phyloP scores from a whole-genome alignment of 2,113 vertebrate species.

The Scomber scombrus region DNA sequence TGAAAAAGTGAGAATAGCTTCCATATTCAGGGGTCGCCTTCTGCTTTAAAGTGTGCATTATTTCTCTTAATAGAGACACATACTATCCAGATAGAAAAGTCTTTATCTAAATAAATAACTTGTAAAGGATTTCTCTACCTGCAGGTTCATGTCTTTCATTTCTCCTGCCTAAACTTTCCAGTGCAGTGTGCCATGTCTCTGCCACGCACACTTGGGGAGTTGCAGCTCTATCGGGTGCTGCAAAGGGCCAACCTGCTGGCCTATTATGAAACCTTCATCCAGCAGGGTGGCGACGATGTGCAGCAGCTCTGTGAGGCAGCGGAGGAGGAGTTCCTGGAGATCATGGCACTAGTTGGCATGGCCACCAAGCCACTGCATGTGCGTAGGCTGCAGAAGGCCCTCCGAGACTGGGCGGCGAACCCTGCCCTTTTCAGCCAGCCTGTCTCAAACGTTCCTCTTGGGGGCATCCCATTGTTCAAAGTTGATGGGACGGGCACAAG shows the following conservation, averaged over 20 bases:
- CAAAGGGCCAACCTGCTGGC: constrained; percentile 95
- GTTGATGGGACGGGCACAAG: constrained; percentile 87
- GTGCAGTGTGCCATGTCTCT: constrained; percentile 88
- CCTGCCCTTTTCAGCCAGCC: constrained; percentile 95
- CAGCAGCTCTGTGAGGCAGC: constrained; percentile 97
- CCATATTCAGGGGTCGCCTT: not conserved
- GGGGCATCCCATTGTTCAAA: constrained; percentile 94
- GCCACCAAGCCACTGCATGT: constrained; percentile 98
- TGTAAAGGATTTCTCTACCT: constrained; percentile 28
- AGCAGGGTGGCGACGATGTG: constrained; percentile 98
- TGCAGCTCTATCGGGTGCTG: constrained; percentile 97
- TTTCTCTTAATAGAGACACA: not conserved
- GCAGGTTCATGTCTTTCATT: constrained; percentile 52
- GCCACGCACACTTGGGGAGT: constrained; percentile 96
- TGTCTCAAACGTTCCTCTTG: constrained; percentile 87
- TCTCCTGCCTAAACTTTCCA: constrained; percentile 50
- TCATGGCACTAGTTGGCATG: constrained; percentile 99
- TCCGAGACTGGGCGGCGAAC: constrained; percentile 96
- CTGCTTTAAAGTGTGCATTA: not conserved
- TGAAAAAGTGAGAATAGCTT: not conserved
- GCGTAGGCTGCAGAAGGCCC: constrained; percentile 95
- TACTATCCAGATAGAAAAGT: constrained; percentile 13
- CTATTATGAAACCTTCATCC: constrained; percentile 99
- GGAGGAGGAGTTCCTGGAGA: constrained; percentile 98
- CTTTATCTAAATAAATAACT: constrained; percentile 35